Conservation (phyloP, 2,797 vertebrate species). For the Fundulus diaphanus region DNA sequence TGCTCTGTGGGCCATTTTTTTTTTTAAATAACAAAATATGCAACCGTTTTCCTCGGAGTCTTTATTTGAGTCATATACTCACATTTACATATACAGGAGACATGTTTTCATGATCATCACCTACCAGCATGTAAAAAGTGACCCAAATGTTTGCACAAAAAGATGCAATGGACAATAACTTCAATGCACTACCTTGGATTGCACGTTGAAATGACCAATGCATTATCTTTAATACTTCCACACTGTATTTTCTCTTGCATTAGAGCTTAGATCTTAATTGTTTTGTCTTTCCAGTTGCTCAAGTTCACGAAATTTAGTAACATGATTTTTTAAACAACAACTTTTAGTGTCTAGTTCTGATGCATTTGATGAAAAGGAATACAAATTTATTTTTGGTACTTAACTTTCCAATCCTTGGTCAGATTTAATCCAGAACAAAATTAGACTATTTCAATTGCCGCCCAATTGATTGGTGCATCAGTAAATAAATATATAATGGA, state of each 20-base stretch:
- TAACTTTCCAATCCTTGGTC: neutral
- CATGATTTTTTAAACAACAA: too few species aligned
- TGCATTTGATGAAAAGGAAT: neutral
- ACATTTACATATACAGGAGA: neutral
- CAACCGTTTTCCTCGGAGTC: neutral
- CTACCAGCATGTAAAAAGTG: neutral
- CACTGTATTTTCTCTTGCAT: too few species aligned
- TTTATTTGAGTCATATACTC: neutral
- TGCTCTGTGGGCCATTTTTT: neutral
- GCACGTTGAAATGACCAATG: too few species aligned
- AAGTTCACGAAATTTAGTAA: neutral
- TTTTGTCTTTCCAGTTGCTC: neutral
- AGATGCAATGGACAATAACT: too few species aligned
- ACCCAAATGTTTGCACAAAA: too few species aligned
- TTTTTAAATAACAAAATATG: neutral
- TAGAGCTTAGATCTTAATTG: neutral
- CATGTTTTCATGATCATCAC: neutral
- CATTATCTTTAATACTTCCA: too few species aligned
- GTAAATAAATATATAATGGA: too few species aligned
- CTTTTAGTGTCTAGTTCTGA: too few species aligned
- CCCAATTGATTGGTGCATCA: neutral
- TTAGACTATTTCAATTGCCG: neutral
- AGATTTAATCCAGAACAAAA: neutral
- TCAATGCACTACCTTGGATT: too few species aligned
- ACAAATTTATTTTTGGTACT: neutral